Evolutionary conservation across 92 coral and sea anemone genomes (phyloP).

Genomic region (Nematostella vectensis): DNA sequence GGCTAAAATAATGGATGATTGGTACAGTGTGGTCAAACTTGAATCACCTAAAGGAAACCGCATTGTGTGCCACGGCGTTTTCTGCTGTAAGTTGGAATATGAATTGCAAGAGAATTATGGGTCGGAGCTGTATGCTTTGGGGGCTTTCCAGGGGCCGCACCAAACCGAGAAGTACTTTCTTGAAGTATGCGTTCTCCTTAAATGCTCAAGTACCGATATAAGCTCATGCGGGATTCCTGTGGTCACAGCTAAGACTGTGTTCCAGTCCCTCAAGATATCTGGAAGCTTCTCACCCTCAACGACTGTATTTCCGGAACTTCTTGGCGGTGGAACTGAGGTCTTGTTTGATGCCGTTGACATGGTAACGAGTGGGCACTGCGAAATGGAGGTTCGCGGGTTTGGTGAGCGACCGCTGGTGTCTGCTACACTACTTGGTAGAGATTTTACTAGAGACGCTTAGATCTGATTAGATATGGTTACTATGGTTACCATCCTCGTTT

Average conservation of each 20-base stretch:
- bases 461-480: no score
- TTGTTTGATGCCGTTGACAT: conserved; percentile 40
- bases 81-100: conserved; percentile 64
- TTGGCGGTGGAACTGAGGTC: conserved; percentile 44
- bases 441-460: conserved; percentile 26
- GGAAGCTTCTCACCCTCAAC: conserved; percentile 81
- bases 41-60: conserved; percentile 16
- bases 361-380: conserved; percentile 31
- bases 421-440: conserved; percentile 72
- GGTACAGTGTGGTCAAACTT: conserved; percentile 53
- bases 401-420: conserved; percentile 68
- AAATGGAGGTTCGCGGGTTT: conserved; percentile 17
- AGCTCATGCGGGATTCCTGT: conserved; percentile 62
- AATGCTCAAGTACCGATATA: conserved; percentile 46
- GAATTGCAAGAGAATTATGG: conserved; percentile 12
- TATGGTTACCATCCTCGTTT: no score
- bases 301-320: conserved; percentile 63
- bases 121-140: conserved; percentile 56
- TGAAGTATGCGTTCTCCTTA: conserved; percentile 73
- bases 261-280: conserved; percentile 45
- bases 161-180: conserved; percentile 37
- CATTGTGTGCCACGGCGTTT: conserved; percentile 41
- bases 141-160: conserved; percentile 76
- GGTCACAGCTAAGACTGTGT: conserved; percentile 45
- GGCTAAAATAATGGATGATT: conserved; percentile 35